phyloP scores from a whole-genome alignment of 2,113 vertebrate species.

The Anolis sagrei region DNA sequence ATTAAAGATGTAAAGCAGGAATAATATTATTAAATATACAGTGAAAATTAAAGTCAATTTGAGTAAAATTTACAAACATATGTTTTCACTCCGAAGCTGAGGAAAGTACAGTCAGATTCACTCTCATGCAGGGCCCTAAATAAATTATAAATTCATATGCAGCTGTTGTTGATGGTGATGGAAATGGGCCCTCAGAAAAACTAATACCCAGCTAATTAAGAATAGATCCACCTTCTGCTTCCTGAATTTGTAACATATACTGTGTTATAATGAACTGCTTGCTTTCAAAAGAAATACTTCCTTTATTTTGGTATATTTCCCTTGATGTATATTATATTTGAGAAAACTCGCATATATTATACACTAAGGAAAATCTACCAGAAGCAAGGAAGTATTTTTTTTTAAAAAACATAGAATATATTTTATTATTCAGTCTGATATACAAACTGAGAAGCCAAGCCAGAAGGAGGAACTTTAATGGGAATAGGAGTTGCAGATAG shows the following conservation, averaged over 20 bases:
- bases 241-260: conserved; percentile 29
- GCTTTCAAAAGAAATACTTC: conserved; percentile 20
- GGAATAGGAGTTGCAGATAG: not conserved
- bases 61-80: conserved; percentile 49
- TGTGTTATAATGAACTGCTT: not conserved
- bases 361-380: conserved; percentile 22
- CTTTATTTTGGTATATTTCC: conserved; percentile 31
- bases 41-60: conserved; percentile 43
- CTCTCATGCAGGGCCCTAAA: conserved; percentile 49
- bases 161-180: conserved; percentile 54
- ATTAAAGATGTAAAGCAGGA: conserved; percentile 21
- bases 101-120: conserved; percentile 42
- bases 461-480: not conserved
- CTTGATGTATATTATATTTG: not conserved
- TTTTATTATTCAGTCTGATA: not conserved
- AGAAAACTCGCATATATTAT: not conserved
- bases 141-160: conserved; percentile 59
- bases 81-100: conserved; percentile 52
- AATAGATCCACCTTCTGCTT: conserved; percentile 50
- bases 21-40: conserved; percentile 30
- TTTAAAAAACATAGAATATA: not conserved
- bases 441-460: not conserved
- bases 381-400: conserved; percentile 17
- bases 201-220: conserved; percentile 56
- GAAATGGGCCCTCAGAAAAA: conserved; percentile 57